Evolutionary conservation across 2,113 vertebrate species (phyloP), one percentile per base, ranked within the genome.

Genomic region (Mormyrus lacerda): DNA sequence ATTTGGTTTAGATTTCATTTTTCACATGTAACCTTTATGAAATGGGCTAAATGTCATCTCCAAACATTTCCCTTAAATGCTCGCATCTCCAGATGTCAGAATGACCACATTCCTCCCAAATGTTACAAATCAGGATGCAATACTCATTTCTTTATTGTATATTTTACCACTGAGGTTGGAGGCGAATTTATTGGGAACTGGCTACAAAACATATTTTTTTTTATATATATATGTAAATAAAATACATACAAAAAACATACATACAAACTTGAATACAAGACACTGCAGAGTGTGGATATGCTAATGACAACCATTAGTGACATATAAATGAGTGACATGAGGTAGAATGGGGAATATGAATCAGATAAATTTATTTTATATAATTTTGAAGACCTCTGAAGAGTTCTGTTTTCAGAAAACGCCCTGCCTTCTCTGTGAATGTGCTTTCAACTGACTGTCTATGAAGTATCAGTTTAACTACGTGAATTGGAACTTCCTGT

Each of bases 11-110:
- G 27, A 47, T 79, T 83, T 89, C 31, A 24, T 53, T 51, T 42
- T 44, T 84, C 24, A 84, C 10, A 44, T 83, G n/a, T 27, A 83
- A 44, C 27, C 17, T 82, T 89, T 51, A 79, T 19, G 65, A 10
- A 89, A 61, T 89, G 42, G 51, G n/a, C 42, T 61, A 13, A 85
- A 58, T 85, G 88, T 51, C 88, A 88, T 53, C 17, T 9, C 73
- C 31, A 83, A 48, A 65, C 45, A 88, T 73, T 76, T 88, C 45
- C 42, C 39, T 84, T 24, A 84, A 27, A 84, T 1, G 3, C 7
- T 19, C 0, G 24, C 1, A 2, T 53, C 51, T 44, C 51, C 61
- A 44, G 58, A 55, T 48, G 42, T 84, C 47, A 61, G 88, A n/a
- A 45, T 45, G 51, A 89, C 51, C 51, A 55, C 10, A 24, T 17